Evolutionary conservation across 1,140 invertebrate genomes (phyloP).

Genomic region (Panagrolaimus sp.): DNA sequence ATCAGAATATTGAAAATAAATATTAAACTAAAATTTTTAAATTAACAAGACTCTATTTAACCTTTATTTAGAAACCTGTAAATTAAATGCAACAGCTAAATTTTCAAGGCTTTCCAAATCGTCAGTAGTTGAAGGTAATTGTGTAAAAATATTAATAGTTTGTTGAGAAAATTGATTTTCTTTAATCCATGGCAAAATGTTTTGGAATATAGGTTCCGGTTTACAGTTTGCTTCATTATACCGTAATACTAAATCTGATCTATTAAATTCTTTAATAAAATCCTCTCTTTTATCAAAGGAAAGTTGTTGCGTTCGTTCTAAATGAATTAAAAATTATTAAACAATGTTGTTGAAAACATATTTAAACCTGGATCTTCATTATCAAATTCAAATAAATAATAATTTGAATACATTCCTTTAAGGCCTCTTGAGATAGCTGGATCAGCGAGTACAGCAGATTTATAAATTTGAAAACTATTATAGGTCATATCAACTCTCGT

Average conservation of each 20-base stretch:
- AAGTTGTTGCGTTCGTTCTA: background rate
- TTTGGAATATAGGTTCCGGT: background rate
- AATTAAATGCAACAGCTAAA: background rate
- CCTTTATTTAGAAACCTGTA: background rate
- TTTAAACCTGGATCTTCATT: background rate
- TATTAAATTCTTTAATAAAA: background rate
- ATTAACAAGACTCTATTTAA: background rate
- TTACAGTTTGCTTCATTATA: background rate
- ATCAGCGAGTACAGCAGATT: background rate
- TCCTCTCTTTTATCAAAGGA: background rate
- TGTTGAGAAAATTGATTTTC: background rate
- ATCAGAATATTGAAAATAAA: background rate
- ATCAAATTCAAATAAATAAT: background rate
- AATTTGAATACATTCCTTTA: background rate
- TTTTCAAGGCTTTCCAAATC: background rate
- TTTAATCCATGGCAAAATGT: no score
- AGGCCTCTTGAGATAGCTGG: background rate
- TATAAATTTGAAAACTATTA: background rate
- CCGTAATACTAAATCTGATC: background rate
- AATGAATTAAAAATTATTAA: background rate
- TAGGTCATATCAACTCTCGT: background rate
- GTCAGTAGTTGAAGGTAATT: background rate
- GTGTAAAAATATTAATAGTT: slow-evolving; percentile 1
- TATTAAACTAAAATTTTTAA: slow-evolving; percentile 11
- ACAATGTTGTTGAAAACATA: background rate